Evolutionary conservation across 2,797 vertebrate species (phyloP), one percentile per base, ranked within the genome.

Genomic region (Microhierax caerulescens): DNA sequence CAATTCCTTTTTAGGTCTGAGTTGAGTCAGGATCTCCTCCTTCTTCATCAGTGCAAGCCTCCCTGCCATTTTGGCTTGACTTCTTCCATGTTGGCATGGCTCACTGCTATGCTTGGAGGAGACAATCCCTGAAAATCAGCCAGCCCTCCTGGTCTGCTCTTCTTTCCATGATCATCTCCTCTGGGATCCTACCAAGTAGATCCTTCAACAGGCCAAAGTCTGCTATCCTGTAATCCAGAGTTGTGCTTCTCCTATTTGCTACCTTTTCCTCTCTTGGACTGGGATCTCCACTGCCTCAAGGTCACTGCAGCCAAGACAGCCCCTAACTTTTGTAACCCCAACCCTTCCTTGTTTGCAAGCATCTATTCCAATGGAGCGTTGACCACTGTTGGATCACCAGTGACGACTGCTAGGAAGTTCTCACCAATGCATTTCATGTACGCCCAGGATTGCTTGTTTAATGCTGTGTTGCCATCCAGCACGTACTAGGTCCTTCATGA

Each of bases 341-440:
- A 39, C 2, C 5, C 10, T 41, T 81, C 37, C 32, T 47, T 84
- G 18, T 28, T 63, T 69, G 41, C 10, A 73, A 73, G 28, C 8
- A 45, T 13, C 32, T 32, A n/a, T 22, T n/a, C n/a, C 17, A 79
- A 20, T 5, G 27, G 39, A 64, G 8, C 0, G 0, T 11, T 4
- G 7, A 27, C 17, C 15, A 28, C 1, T 47, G 45, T 2, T 45
- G 41, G 34, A 39, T 74, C 57, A 45, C 30, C 1, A 1, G 32
- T 37, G 57, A 72, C 5, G 4, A 4, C 30, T 60, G 9, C 21
- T 90, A 64, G 53, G 53, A 82, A 82, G 45, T 3, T 90, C 53
- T 32, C 39, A 30, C 17, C 39, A 30, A 24, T 7, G 21, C 5
- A 54, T 37, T n/a, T 5, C 21, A 37, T 11, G 12, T 21, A 50